phyloP scores from a whole-genome alignment of 2,797 vertebrate species.

The Hipposideros larvatus region DNA sequence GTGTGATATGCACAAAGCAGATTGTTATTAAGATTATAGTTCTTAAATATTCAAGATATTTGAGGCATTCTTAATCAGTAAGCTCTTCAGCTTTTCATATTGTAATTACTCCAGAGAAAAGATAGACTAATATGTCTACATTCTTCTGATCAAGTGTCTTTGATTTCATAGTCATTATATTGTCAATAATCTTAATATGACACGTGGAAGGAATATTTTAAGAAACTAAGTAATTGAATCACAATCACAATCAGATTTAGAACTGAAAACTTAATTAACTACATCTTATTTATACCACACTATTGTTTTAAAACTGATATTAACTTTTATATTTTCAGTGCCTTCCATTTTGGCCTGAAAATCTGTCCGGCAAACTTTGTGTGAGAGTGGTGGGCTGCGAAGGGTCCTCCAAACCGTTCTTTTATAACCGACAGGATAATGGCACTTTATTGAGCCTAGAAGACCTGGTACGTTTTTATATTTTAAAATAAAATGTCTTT shows the following conservation, averaged over 20 bases:
- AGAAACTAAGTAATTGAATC: constrained; percentile 8
- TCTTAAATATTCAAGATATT: constrained; percentile 15
- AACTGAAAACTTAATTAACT: constrained; percentile 23
- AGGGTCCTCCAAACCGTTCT: constrained; percentile 92
- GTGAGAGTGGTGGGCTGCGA: constrained; percentile 93
- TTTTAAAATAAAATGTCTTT: constrained; percentile 22
- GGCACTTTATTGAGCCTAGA: constrained; percentile 94
- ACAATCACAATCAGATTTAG: background rate
- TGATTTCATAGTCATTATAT: background rate
- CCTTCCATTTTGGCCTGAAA: constrained; percentile 97
- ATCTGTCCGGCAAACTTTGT: constrained; percentile 92
- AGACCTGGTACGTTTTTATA: constrained; percentile 89
- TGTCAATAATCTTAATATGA: constrained; percentile 22
- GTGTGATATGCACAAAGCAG: background rate
- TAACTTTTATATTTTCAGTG: constrained; percentile 89
- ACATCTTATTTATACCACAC: background rate
- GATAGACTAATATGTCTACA: background rate
- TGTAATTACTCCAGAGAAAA: background rate
- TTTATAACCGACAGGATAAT: constrained; percentile 94
- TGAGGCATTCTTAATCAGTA: background rate
- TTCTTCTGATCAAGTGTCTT: constrained; percentile 28
- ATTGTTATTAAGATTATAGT: background rate
- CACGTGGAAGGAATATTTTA: background rate
- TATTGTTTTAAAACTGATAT: constrained; percentile 19
- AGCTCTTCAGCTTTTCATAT: background rate